A percentile compares a stretch with the other conserved stretches of the same genome.
Conservation (phyloP, 2,113 vertebrate species). For the Ancistrus triradiatus region DNA sequence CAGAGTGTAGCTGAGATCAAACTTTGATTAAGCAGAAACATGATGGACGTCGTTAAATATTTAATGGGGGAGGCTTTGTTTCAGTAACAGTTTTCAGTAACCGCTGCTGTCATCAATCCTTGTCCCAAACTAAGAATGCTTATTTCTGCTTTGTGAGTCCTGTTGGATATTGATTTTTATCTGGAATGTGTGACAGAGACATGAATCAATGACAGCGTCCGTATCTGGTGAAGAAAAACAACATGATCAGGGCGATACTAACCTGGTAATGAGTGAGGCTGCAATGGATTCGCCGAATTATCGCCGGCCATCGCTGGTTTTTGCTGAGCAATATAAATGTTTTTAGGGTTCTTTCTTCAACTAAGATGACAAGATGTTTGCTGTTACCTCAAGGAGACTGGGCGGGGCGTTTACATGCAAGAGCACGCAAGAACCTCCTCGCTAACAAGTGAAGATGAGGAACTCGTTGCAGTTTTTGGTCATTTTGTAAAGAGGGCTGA, state of each 20-base stretch:
- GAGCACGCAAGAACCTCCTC: too few species aligned
- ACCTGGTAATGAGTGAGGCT: background rate
- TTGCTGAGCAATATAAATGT: too few species aligned
- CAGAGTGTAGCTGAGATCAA: too few species aligned
- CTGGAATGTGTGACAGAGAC: conserved; percentile 57
- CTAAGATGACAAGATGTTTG: too few species aligned
- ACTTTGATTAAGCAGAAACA: conserved; percentile 57
- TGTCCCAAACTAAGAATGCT: conserved; percentile 50
- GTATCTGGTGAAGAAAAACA: conserved; percentile 34
- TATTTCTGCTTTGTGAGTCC: conserved; percentile 44
- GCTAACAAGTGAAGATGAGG: too few species aligned
- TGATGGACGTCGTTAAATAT: conserved; percentile 58
- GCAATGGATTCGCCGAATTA: too few species aligned
- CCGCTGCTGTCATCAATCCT: conserved; percentile 56
- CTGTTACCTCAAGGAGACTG: too few species aligned
- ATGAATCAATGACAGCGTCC: conserved; percentile 57
- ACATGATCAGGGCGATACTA: background rate
- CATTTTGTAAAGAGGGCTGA: too few species aligned
- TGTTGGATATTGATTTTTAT: conserved; percentile 59
- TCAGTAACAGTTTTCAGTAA: conserved; percentile 56
- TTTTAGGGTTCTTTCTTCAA: too few species aligned
- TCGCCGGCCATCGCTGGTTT: too few species aligned
- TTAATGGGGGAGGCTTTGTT: conserved; percentile 54
- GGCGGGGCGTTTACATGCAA: too few species aligned
- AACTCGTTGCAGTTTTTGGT: too few species aligned